These are phyloP conservation scores for Xestia c-nigrum DNA, from an alignment of 2,888 invertebrate species.

Conservation along the genomic window DNA sequence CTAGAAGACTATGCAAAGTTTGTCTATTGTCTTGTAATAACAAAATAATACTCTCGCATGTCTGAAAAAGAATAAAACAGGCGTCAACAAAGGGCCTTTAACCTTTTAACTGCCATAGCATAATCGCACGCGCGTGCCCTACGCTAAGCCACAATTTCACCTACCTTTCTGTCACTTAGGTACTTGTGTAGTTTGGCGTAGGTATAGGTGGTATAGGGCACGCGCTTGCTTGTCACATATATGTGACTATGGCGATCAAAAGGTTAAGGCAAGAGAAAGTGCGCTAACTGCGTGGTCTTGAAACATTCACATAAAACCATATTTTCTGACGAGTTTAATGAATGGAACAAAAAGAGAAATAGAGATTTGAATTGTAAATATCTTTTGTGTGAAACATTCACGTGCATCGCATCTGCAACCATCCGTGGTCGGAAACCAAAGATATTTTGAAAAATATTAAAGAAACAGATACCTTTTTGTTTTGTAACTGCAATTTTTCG, in stretches of 20 bases:
- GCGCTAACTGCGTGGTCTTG: background rate
- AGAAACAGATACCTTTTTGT: constrained; percentile 57
- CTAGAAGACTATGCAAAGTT: constrained; percentile 66
- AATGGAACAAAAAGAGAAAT: background rate
- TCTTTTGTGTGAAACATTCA: background rate
- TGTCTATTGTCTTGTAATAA: constrained; percentile 71
- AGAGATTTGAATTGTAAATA: background rate
- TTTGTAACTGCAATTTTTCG: constrained; percentile 74
- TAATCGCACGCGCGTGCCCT: too few species aligned
- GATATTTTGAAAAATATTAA: background rate
- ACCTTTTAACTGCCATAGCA: too few species aligned
- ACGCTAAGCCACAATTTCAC: too few species aligned
- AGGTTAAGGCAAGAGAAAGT: background rate
- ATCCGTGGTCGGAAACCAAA: background rate
- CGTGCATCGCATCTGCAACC: background rate
- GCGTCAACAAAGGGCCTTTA: background rate
- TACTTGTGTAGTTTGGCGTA: too few species aligned
- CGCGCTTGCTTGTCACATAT: too few species aligned
- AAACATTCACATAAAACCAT: background rate
- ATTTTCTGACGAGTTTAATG: background rate
- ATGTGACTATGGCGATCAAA: too few species aligned
- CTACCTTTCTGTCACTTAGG: too few species aligned
- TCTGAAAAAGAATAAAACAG: constrained; percentile 64
- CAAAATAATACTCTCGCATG: constrained; percentile 68
- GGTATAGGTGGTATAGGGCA: too few species aligned